These are phyloP conservation scores for Drosophila carrolli DNA, from an alignment of 1,140 invertebrate species.

Conservation along the genomic window DNA sequence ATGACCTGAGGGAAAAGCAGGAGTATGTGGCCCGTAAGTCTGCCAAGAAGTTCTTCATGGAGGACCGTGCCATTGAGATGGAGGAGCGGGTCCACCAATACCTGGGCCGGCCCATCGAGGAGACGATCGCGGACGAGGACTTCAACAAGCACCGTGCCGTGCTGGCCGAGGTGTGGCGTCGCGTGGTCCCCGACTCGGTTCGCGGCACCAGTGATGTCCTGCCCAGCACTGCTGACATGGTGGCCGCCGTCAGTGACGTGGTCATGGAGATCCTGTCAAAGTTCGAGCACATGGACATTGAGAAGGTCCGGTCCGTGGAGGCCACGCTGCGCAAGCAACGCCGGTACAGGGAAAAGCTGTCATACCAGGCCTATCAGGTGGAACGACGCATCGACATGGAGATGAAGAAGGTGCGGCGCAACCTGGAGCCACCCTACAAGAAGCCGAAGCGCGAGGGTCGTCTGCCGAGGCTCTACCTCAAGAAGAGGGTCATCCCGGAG, in stretches of 20 bases:
- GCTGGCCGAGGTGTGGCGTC: conserved; percentile 70
- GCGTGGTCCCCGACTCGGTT: conserved; percentile 62
- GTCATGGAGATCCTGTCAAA: conserved; percentile 65
- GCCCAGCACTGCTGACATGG: conserved; percentile 66
- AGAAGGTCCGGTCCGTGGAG: conserved; percentile 50
- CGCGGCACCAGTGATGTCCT: conserved; percentile 62
- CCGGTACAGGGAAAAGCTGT: conserved; percentile 63
- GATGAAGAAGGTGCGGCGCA: conserved; percentile 75
- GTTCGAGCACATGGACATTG: conserved; percentile 70
- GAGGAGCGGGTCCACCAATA: conserved; percentile 42
- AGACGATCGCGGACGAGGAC: conserved; percentile 57
- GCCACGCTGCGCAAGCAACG: conserved; percentile 50
- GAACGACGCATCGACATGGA: conserved; percentile 76
- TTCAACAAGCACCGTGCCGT: conserved; percentile 61
- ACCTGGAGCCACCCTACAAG: conserved; percentile 70
- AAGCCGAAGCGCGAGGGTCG: conserved; percentile 60
- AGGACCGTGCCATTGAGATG: conserved; percentile 70
- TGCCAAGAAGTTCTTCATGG: conserved; percentile 80
- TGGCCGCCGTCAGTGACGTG: conserved; percentile 68
- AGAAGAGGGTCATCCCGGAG: conserved; percentile 39
- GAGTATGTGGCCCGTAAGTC: conserved; percentile 77
- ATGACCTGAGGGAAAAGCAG: conserved; percentile 69
- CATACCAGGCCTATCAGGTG: conserved; percentile 66
- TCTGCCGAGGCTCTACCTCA: conserved; percentile 57
- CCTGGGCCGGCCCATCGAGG: conserved; percentile 51